Evolutionary conservation across 2,113 vertebrate genomes (phyloP), one percentile per base, ranked within the genome.

Genomic region (Oncorhynchus mykiss): DNA sequence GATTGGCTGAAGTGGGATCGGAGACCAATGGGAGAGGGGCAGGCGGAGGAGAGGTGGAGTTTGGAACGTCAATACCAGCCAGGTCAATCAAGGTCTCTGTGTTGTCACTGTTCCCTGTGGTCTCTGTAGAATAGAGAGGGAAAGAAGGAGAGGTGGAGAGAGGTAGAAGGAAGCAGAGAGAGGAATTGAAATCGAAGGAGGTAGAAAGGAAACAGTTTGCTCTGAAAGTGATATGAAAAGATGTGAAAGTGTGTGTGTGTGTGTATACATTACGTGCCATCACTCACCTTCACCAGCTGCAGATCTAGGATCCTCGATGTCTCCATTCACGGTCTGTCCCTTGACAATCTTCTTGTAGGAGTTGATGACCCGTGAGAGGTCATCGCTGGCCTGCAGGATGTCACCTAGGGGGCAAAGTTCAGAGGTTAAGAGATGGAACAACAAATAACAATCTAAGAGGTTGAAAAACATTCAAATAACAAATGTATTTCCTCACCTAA

Each of bases 331-430:
- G 1, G 88, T 83, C 87, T 95, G 96, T 0, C 95, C 96, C 80
- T 97, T 95, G 5, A 99, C 94, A 3, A 95, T 86, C 79, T 92
- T 94, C 90, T 95, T 97, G 39, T 98, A 99, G 25, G 94, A 93
- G 87, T 90, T 95, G 82, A 98, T 98, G 84, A 96, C 96, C 72
- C 93, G 93, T 22, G 96, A 97, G 80, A 99, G 93, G 80, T 97
- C 96, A 75, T 99, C 98, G 70, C 95, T 99, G 64, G 98, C 97
- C 88, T 97, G 97, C 69, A 99, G 91, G 86, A 99, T 99, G 80
- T 99, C 96, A 51, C 96, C 98, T 99, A 78, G 9, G 70, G 22
- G 65, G 62, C 45, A 31, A 3, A 76, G 11, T 54, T 60, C 62
- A 74, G 24, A 7, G 14, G 60, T 72, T 5, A 78, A 78, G 22